Evolutionary conservation across 2,113 vertebrate genomes (phyloP).

Genomic region (Platysternon megacephalum): DNA sequence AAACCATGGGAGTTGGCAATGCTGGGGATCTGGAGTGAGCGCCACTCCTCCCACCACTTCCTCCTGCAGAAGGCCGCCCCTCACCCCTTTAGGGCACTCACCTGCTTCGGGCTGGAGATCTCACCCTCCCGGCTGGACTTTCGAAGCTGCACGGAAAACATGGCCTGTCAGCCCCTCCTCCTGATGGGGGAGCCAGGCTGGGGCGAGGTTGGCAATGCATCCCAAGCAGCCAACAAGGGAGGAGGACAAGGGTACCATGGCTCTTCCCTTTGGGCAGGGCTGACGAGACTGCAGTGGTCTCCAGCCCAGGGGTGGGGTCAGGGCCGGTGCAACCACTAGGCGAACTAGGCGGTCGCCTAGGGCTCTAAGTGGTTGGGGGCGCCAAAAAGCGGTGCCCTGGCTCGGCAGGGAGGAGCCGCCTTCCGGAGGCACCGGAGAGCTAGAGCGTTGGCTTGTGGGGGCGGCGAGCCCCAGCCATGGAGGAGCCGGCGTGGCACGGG

Average conservation of each 20-base stretch:
- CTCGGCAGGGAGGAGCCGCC: too few relatives aligned
- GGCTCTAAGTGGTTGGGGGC: too few relatives aligned
- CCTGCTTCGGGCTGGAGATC: conserved; percentile 70
- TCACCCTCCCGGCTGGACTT: conserved; percentile 79
- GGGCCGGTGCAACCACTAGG: too few relatives aligned
- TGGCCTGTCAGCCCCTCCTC: background rate
- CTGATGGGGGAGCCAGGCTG: background rate
- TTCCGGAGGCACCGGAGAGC: too few relatives aligned
- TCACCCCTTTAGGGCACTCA: conserved; percentile 48
- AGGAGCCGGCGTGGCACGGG: too few relatives aligned
- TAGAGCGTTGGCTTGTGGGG: too few relatives aligned
- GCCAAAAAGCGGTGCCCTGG: too few relatives aligned
- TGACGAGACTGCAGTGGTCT: background rate
- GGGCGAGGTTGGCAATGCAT: background rate
- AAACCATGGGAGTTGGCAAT: fast-evolving
- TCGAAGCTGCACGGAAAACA: conserved; percentile 77
- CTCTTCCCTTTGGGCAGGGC: background rate
- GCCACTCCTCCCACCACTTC: background rate
- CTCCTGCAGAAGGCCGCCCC: too few relatives aligned
- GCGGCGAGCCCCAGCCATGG: too few relatives aligned
- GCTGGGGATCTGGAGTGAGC: background rate
- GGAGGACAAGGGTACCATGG: background rate
- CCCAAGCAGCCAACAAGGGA: background rate
- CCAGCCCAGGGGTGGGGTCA: too few relatives aligned
- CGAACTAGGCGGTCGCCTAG: too few relatives aligned